phyloP scores from a whole-genome alignment of 2,797 vertebrate genomes.

The Acipenser transmontanus region DNA sequence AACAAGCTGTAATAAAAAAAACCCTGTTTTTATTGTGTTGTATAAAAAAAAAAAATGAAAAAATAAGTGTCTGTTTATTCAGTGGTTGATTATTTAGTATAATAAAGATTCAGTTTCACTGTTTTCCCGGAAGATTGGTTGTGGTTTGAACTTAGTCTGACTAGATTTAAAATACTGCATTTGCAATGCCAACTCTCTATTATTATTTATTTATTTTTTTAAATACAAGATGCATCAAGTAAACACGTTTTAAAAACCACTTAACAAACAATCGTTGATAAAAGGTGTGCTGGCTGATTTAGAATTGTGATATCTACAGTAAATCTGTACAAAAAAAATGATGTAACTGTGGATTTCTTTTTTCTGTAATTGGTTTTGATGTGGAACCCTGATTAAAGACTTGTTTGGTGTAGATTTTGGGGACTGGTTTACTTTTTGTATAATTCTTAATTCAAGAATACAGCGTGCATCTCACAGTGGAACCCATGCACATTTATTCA shows the following conservation, averaged over 20 bases:
- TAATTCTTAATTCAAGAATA: too few relatives aligned
- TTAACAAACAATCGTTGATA: too few relatives aligned
- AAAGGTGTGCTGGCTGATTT: conserved; percentile 17
- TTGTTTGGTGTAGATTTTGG: neutral
- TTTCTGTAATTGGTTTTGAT: conserved; percentile 56
- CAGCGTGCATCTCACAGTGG: too few relatives aligned
- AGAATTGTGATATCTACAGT: conserved; percentile 19
- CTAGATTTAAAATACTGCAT: too few relatives aligned
- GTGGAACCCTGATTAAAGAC: conserved; percentile 48
- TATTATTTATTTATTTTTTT: too few relatives aligned
- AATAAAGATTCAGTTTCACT: conserved; percentile 30
- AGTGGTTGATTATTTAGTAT: conserved; percentile 18
- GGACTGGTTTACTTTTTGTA: too few relatives aligned
- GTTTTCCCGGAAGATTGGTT: conserved; percentile 21
- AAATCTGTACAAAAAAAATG: conserved; percentile 28
- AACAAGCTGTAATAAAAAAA: neutral
- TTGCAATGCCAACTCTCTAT: too few relatives aligned
- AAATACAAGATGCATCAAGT: too few relatives aligned
- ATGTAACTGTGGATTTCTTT: conserved; percentile 32
- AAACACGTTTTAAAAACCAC: too few relatives aligned
- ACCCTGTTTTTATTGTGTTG: conserved; percentile 19
- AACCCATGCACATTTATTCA: too few relatives aligned
- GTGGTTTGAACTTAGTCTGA: neutral
- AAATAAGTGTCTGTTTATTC: conserved; percentile 8
- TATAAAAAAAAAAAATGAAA: conserved; percentile 16